Conservation (phyloP, 1,140 invertebrate genomes). For the Drepana arcuata region DNA sequence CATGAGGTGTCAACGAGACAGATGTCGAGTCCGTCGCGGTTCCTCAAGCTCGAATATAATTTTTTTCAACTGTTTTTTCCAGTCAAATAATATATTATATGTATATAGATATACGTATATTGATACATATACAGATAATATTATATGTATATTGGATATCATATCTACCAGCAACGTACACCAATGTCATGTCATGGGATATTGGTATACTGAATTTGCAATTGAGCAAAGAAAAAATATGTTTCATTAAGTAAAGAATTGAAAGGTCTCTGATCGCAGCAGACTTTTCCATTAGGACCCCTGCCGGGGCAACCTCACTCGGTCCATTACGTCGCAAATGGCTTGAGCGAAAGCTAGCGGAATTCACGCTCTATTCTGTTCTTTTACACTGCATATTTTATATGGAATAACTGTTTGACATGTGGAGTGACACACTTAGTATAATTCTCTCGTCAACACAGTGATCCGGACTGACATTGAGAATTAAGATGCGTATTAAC, state of each 20-base stretch:
- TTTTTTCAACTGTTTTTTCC: too few species aligned
- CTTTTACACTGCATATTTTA: constrained; percentile 22
- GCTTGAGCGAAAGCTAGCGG: constrained; percentile 19
- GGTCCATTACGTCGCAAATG: constrained; percentile 35
- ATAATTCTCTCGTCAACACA: constrained; percentile 37
- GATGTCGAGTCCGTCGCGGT: too few species aligned
- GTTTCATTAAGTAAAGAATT: constrained; percentile 15
- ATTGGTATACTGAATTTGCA: too few species aligned
- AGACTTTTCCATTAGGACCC: constrained; percentile 33
- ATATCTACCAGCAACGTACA: too few species aligned
- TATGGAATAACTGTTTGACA: constrained; percentile 15
- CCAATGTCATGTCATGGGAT: too few species aligned
- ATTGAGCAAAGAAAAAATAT: too few species aligned
- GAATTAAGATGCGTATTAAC: background rate
- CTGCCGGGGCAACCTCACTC: constrained; percentile 22
- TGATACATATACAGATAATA: too few species aligned
- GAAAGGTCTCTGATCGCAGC: constrained; percentile 19
- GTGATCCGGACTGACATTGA: constrained; percentile 29
- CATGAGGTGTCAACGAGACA: too few species aligned
- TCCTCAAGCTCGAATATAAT: too few species aligned
- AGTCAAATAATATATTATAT: too few species aligned
- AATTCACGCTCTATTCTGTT: constrained; percentile 22
- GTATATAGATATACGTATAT: too few species aligned
- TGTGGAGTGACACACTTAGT: constrained; percentile 21
- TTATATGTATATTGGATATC: too few species aligned